Percentiles rank a stretch among this genome's conserved stretches.
Evolutionary conservation across 2,113 vertebrate species (phyloP).

Genomic region (Guaruba guarouba): DNA sequence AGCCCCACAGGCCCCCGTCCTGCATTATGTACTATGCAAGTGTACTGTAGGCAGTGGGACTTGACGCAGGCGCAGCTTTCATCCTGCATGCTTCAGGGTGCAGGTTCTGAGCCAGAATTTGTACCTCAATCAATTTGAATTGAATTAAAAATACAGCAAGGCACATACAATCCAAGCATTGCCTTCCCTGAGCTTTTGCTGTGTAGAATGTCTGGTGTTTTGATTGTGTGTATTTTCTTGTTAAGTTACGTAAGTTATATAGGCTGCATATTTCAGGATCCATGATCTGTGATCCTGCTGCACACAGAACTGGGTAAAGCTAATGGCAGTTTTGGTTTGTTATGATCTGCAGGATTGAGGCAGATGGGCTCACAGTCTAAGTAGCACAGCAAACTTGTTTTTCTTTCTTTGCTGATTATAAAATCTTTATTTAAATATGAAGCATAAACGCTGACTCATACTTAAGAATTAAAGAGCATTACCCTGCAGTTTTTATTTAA

Average conservation of each 20-base stretch:
- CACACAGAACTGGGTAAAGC: not conserved
- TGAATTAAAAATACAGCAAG: not conserved
- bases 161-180: not conserved
- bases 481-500: not conserved
- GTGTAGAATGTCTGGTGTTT: not conserved
- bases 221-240: not conserved
- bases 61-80: not conserved
- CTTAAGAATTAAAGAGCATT: slow-evolving; percentile 25
- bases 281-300: not conserved
- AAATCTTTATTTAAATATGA: slow-evolving; percentile 3
- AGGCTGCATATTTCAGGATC: not conserved
- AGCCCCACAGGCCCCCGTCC: not conserved
- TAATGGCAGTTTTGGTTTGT: not conserved
- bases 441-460: slow-evolving; percentile 64
- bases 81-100: not conserved
- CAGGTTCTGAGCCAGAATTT: not conserved
- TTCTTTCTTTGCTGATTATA: not conserved
- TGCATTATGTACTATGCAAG: not conserved
- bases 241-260: slow-evolving; percentile 24
- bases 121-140: not conserved
- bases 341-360: not conserved
- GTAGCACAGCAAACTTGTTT: not conserved
- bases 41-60: not conserved
- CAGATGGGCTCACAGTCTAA: not conserved
- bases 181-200: not conserved